Conservation (phyloP, 2,797 vertebrate species). For the Macropus fuliginosus region DNA sequence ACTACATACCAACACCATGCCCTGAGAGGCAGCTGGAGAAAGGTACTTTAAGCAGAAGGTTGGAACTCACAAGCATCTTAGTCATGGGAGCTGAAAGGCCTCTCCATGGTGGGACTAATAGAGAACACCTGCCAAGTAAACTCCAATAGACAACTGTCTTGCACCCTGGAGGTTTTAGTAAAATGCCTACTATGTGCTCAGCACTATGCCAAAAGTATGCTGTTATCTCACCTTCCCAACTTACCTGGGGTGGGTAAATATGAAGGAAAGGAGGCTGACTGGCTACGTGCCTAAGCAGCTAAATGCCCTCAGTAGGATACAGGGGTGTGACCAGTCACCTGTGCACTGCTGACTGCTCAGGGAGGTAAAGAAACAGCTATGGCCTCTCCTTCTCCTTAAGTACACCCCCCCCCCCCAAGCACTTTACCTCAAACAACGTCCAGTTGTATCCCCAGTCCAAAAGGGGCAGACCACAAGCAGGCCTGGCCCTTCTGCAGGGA, state of each 20-base stretch:
- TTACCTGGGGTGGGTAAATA: no score
- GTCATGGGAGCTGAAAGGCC: no score
- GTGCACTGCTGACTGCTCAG: no score
- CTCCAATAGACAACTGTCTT: no score
- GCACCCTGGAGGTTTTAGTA: background rate
- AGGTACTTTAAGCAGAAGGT: no score
- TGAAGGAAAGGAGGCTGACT: background rate
- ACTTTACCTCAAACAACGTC: accelerated
- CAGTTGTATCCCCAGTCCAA: background rate
- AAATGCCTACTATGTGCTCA: background rate
- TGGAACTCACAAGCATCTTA: background rate
- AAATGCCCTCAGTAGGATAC: background rate
- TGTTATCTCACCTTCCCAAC: no score
- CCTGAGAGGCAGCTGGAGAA: no score
- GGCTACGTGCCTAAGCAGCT: background rate
- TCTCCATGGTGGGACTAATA: no score
- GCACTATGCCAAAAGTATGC: background rate
- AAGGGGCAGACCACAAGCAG: constrained; percentile 46
- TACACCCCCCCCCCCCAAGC: no score
- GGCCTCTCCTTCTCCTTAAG: background rate
- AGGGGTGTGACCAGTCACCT: no score
- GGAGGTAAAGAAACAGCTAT: background rate
- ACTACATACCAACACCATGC: no score
- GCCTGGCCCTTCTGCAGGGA: constrained; percentile 79
- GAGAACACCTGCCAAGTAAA: no score